These are phyloP conservation scores for Linnaemya tessellans DNA, from an alignment of 2,888 invertebrate genomes.

Conservation along the genomic window DNA sequence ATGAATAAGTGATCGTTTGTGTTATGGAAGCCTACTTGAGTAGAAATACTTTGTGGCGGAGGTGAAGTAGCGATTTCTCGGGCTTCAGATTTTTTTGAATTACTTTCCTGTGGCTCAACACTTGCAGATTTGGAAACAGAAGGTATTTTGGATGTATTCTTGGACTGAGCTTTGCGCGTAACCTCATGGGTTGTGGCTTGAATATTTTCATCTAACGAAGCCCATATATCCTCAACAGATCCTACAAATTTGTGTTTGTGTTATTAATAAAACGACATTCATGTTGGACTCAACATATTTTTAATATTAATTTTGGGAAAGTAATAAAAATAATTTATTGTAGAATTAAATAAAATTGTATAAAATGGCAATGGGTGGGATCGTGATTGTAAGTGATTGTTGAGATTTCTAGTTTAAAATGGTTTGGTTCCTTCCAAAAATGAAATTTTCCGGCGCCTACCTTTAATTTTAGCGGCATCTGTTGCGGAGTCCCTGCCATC, in stretches of 20 bases:
- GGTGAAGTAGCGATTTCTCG: slow-evolving; percentile 92
- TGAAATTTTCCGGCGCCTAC: slow-evolving; percentile 88
- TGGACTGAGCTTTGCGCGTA: slow-evolving; percentile 74
- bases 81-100: slow-evolving; percentile 45
- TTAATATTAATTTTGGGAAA: slow-evolving; percentile 41
- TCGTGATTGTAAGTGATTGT: slow-evolving; percentile 55
- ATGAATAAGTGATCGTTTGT: background rate
- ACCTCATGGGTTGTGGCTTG: slow-evolving; percentile 80
- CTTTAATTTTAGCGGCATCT: slow-evolving; percentile 85
- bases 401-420: slow-evolving; percentile 39
- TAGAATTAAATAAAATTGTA: slow-evolving; percentile 27
- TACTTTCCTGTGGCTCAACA: slow-evolving; percentile 79
- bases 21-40: slow-evolving; percentile 86
- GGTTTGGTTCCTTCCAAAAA: slow-evolving; percentile 89
- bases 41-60: slow-evolving; percentile 93
- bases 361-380: slow-evolving; percentile 18
- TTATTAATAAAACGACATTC: slow-evolving; percentile 65
- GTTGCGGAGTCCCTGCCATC: slow-evolving; percentile 62
- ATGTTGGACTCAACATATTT: slow-evolving; percentile 64
- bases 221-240: slow-evolving; percentile 82
- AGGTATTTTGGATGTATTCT: slow-evolving; percentile 82
- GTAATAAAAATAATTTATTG: slow-evolving; percentile 14
- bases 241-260: slow-evolving; percentile 74
- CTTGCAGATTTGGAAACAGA: slow-evolving; percentile 85
- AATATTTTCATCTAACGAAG: slow-evolving; percentile 82